Evolutionary conservation across 2,888 invertebrate species (phyloP), one percentile per base, ranked within the genome.

Genomic region (Nymphalis urticae): DNA sequence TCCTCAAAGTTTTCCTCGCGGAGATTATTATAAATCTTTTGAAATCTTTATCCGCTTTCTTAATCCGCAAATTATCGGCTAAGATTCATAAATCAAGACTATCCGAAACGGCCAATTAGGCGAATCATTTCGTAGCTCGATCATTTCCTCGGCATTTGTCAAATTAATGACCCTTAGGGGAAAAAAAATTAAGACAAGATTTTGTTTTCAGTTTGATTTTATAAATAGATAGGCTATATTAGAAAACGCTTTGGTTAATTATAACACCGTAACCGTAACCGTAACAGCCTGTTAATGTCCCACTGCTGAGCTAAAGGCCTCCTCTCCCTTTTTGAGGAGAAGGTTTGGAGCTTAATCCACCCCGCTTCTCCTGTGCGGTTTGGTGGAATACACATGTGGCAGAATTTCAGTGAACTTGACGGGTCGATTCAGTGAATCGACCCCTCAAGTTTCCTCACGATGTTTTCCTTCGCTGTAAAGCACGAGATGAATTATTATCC

Each of bases 61-160:
- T 51, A 62, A 51, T 42, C 21, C 62, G 19, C 8, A 62, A 54
- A 54, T 54, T 53, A 19, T 48, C 48, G 36, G 17, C 48, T 53
- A 27, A 62, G 48, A 32, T 50, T 8, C 42, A 60, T 71, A 69
- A 66, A 66, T 71, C 66, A 64, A 47, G 66, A 50, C 54, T 53
- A 64, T 71, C 62, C 64, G 60, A 56, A 66, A 56, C 53, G 62
- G 21, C 69, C 71, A 69, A 69, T 71, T 71, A 71, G 48, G 54
- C 48, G 59, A 47, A 51, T 64, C 48, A 51, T 62, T 68, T 59
- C 32, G 42, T 53, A 59, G 63, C 54, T 48, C 56, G 66, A 66
- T 63, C 62, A 63, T 69, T 65, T 47, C 27, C 32, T 5, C 16
- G 65, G 62, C 62, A 19, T 62, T 50, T 71, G 61, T 71, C 63